Evolutionary conservation across 2,113 vertebrate genomes (phyloP).

Genomic region (Bambusicola thoracicus): DNA sequence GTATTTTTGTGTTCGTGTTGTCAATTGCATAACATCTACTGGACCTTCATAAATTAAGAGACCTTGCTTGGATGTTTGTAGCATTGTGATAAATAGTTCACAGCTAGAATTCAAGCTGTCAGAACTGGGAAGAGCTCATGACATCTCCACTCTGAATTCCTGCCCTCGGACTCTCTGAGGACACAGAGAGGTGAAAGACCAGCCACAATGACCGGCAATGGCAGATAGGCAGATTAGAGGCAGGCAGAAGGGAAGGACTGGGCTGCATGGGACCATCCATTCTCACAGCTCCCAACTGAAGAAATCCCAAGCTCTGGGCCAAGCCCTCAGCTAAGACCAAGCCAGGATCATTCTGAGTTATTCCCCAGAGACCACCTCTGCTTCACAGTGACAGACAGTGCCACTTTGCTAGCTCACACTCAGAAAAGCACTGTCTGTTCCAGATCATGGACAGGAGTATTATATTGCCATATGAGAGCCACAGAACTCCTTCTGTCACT

Average conservation of each 20-base stretch:
- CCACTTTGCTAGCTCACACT: not conserved
- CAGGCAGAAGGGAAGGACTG: not conserved
- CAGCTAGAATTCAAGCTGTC: not conserved
- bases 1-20: conserved; percentile 60
- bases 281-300: not conserved
- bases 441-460: not conserved
- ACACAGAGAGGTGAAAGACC: not conserved
- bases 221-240: not conserved
- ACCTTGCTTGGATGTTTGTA: conserved; percentile 20
- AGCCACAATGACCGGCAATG: not conserved
- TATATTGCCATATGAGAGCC: not conserved
- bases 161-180: not conserved
- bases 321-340: not conserved
- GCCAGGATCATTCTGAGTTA: not conserved
- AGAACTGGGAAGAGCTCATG: not conserved
- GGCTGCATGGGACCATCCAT: not conserved
- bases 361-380: not conserved
- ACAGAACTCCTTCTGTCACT: not conserved
- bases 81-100: conserved; percentile 22
- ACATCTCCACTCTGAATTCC: conserved; percentile 3
- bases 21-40: conserved; percentile 71
- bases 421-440: not conserved
- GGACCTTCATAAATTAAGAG: conserved; percentile 30
- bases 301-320: not conserved
- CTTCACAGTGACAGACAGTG: not conserved